Percentiles rank a stretch among this genome's conserved stretches.
These are phyloP conservation scores for Chelidonichthys spinosus DNA, from an alignment of 2,797 vertebrate species.

Conservation along the genomic window DNA sequence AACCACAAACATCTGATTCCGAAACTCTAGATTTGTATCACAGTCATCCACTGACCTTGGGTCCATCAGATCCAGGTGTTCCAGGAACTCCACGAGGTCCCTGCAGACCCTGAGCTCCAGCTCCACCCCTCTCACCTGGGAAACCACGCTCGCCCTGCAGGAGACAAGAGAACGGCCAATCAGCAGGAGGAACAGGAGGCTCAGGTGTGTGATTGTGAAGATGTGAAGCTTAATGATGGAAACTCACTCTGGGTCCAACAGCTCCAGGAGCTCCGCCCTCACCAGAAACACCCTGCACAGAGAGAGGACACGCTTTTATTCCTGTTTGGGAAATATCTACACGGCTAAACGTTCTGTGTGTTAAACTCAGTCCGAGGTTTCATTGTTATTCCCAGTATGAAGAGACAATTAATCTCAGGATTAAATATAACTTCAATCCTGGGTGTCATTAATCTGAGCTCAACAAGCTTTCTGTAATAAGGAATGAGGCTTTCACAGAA, in stretches of 20 bases:
- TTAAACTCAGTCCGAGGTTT: background rate
- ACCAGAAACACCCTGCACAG: conserved; percentile 91
- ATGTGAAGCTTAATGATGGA: conserved; percentile 7
- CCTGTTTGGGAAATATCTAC: background rate
- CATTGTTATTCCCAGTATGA: background rate
- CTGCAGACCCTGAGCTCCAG: conserved; percentile 93
- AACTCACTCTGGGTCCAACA: conserved; percentile 93
- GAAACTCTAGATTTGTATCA: background rate
- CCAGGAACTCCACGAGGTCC: conserved; percentile 95
- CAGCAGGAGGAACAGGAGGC: conserved; percentile 3
- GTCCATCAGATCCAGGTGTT: conserved; percentile 95
- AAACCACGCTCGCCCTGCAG: conserved; percentile 95
- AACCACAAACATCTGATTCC: conserved; percentile 3
- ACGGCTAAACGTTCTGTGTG: background rate
- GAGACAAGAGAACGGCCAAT: conserved; percentile 35
- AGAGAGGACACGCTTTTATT: conserved; percentile 24
- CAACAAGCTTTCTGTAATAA: background rate
- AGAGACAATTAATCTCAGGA: background rate
- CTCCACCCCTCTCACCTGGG: conserved; percentile 95
- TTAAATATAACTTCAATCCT: background rate
- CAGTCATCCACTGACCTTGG: conserved; percentile 87
- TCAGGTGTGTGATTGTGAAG: background rate
- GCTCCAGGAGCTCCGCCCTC: conserved; percentile 91
- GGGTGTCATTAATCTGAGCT: background rate
- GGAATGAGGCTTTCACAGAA: background rate